These are phyloP conservation scores for Seriola quinqueradiata DNA, from an alignment of 2,113 vertebrate genomes.

Conservation along the genomic window DNA sequence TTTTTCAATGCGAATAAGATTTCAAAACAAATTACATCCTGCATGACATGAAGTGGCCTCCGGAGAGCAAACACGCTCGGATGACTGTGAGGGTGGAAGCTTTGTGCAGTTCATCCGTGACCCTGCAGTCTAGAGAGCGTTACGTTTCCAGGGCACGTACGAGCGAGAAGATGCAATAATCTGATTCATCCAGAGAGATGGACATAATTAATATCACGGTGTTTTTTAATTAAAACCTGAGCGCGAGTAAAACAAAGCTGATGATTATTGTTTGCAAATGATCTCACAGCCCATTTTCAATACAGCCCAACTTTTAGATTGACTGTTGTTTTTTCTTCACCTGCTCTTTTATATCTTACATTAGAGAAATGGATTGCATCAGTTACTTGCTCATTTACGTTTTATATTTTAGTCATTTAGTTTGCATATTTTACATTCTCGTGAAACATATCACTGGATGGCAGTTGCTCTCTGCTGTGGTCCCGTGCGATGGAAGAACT, in stretches of 20 bases:
- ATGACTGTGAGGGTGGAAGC: constrained; percentile 46
- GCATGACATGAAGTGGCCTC: constrained; percentile 47
- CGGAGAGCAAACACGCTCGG: constrained; percentile 38
- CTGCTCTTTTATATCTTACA: not conserved
- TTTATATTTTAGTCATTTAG: constrained; percentile 11
- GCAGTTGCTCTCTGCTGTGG: not conserved
- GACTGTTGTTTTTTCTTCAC: constrained; percentile 27
- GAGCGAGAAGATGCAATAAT: constrained; percentile 72
- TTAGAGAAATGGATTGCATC: not conserved
- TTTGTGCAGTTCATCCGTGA: constrained; percentile 46
- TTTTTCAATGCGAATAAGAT: constrained; percentile 18
- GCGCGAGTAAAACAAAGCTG: constrained; percentile 73
- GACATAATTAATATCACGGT: constrained; percentile 81
- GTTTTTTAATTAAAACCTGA: constrained; percentile 83
- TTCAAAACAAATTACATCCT: constrained; percentile 53
- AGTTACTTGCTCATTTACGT: constrained; percentile 8
- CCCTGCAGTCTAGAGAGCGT: constrained; percentile 40
- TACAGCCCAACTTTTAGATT: constrained; percentile 50
- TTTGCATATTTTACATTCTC: not conserved
- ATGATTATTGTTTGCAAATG: constrained; percentile 78
- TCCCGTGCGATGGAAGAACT: not conserved
- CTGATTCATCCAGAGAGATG: constrained; percentile 69
- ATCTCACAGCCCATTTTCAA: constrained; percentile 58
- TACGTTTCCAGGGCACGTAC: constrained; percentile 68
- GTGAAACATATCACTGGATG: not conserved